A percentile compares a stretch with the other conserved stretches of the same genome.
Conservation (phyloP, 2,113 vertebrate species). For the Phyllostomus hastatus region DNA sequence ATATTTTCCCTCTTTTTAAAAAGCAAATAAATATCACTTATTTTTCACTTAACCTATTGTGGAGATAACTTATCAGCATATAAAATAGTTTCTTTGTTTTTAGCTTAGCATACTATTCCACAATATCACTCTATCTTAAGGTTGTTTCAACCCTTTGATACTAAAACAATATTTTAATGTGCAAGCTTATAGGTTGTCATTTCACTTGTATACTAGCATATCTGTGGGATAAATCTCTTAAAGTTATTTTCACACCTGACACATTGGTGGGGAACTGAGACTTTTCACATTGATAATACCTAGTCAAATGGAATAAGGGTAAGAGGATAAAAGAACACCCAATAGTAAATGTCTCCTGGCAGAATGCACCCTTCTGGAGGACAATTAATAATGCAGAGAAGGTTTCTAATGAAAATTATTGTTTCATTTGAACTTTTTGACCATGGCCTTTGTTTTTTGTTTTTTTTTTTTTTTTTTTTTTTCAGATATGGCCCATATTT, state of each 20-base stretch:
- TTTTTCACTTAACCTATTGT: not conserved
- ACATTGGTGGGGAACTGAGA: not conserved
- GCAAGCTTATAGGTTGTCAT: not conserved
- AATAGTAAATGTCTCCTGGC: not conserved
- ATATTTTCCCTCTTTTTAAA: not conserved
- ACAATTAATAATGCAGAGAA: not conserved
- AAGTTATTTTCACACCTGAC: not conserved
- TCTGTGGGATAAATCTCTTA: not conserved
- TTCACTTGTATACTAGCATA: not conserved
- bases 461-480: not conserved
- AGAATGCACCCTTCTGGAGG: not conserved
- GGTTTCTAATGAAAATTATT: not conserved
- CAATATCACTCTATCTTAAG: not conserved
- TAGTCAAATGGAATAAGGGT: not conserved
- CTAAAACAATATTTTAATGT: not conserved
- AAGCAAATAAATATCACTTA: not conserved
- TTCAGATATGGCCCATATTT: not conserved
- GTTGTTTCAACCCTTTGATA: not conserved
- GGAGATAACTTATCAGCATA: not conserved
- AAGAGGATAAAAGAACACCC: not conserved
- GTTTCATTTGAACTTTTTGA: not conserved
- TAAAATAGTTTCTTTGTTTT: not conserved
- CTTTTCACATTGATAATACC: not conserved
- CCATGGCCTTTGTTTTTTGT: not conserved
- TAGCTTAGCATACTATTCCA: not conserved